Evolutionary conservation across 1,140 invertebrate species (phyloP), one percentile per base, ranked within the genome.

Genomic region (Drosophila ercepeae): DNA sequence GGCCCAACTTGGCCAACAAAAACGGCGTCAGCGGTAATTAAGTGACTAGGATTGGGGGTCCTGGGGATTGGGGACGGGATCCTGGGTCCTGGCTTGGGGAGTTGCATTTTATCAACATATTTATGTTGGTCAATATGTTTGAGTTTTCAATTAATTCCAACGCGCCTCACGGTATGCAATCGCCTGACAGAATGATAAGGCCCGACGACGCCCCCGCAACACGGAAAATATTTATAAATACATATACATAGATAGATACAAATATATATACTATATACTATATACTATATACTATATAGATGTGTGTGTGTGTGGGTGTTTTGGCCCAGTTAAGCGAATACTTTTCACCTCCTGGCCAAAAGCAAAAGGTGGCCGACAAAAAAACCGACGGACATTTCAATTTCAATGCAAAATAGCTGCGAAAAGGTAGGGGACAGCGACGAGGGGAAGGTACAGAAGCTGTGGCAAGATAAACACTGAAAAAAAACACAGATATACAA

Each of bases 391-490:
- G 68, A 77, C 82, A 86, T 76, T 86, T 86, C 76, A 76, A 86
- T 84, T 84, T 81, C 63, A 74, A 88, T 86, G 73, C 72, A 88
- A 86, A 86, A 86, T 74, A 78, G 75, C 71, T 67, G 65, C 57
- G 60, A 29, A 16, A 39, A 13, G 13, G 18, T 27, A 23, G 32
- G 61, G 23, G 9, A 9, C n/a, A n/a, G n/a, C n/a, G n/a, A n/a
- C n/a, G n/a, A n/a, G n/a, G n/a, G n/a, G n/a, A n/a, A n/a, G n/a
- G n/a, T n/a, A 18, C 39, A n/a, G 34, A 60, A 7, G 19, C 45
- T 44, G 39, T 25, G 39, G 2, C 23, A n/a, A 29, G 13, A n/a
- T 6, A n/a, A 13, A 8, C 54, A 64, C 60, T 16, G 42, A 21
- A 21, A 36, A 4, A 60, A 63, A n/a, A n/a, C n/a, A n/a, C n/a